phyloP scores from a whole-genome alignment of 2,113 vertebrate species.

The Piaya cayana region DNA sequence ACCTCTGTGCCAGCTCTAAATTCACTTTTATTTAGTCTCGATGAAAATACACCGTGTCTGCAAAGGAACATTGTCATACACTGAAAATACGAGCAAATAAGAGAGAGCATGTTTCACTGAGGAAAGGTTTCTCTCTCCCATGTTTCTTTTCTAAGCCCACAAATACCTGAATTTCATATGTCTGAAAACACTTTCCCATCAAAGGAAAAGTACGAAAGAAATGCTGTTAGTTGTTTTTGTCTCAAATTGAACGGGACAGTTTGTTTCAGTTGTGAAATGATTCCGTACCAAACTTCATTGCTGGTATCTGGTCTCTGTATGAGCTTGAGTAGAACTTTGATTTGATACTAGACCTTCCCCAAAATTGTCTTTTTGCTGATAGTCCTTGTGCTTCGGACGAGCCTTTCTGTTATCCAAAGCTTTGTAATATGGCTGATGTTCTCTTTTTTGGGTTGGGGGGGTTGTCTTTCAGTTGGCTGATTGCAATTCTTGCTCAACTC shows the following conservation, averaged over 20 bases:
- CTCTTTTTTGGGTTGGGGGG: constrained; percentile 43
- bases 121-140: background rate
- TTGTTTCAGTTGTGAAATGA: background rate
- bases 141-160: background rate
- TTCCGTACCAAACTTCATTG: background rate
- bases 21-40: background rate
- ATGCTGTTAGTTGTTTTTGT: background rate
- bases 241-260: background rate
- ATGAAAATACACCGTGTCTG: background rate
- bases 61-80: background rate
- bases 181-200: background rate
- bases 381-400: background rate
- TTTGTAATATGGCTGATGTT: constrained; percentile 5
- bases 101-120: background rate
- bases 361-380: background rate
- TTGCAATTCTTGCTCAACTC: constrained; percentile 94
- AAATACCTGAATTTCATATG: background rate
- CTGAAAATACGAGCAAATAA: background rate
- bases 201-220: background rate
- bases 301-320: background rate
- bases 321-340: background rate
- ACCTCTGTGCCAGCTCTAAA: background rate
- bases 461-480: constrained; percentile 89
- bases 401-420: background rate
- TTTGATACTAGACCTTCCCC: background rate